Evolutionary conservation across 2,888 invertebrate genomes (phyloP), one percentile per base, ranked within the genome.

Genomic region (Plagodis dolabraria): DNA sequence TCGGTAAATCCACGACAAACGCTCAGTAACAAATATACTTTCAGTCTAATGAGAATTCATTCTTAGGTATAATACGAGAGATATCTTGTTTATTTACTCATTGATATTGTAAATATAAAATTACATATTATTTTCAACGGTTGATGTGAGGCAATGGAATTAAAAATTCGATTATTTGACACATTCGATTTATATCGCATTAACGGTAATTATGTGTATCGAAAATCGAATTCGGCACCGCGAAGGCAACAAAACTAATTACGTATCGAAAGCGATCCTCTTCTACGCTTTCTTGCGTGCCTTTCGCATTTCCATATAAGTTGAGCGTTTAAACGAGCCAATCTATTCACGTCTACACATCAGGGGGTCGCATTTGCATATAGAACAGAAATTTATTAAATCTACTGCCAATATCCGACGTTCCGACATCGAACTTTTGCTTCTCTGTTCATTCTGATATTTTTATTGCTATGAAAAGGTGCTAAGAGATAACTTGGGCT

Each of bases 271-370:
- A 87, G 83, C 85, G 87, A 86, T 89, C 91, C 87, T 89, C 89
- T 89, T 89, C 84, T 79, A 83, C 89, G 88, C 84, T 92, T 92
- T 92, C 92, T 92, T 92, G 90, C 91, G 89, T 92, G 89, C 92
- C 90, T 91, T 92, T 91, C 89, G 84, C 82, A 92, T 92, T 92
- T 89, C 90, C 92, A 92, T 92, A 92, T 92, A 92, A 92, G 92
- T 92, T 91, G 92, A 91, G 92, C 86, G 67, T 90, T 89, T 92
- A 92, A 92, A 92, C 92, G 92, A 89, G 85, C 92, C 92, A 92
- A 92, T 92, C 92, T 92, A 92, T 92, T 92, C 92, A 90, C 91
- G 92, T 92, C 92, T 92, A 92, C 92, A 92, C 92, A 92, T 92
- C 92, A 92, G 90, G 90, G 90, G 89, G 89, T 86, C 90, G 83